These are phyloP conservation scores for Sarcophilus harrisii DNA, from an alignment of 2,797 vertebrate species.

Conservation along the genomic window DNA sequence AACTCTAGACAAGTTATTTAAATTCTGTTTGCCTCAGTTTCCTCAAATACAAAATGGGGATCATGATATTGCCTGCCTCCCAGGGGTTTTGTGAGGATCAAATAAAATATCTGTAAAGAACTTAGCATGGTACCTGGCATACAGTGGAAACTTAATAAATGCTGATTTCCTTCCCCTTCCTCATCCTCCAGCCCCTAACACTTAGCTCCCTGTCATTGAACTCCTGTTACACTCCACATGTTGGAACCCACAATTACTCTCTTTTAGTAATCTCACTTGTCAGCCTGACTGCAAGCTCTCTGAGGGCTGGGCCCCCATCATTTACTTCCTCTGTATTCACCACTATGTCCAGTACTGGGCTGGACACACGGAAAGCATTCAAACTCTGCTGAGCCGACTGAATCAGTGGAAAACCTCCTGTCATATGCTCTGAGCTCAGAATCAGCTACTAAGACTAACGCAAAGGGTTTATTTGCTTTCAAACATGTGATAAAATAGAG, in stretches of 20 bases:
- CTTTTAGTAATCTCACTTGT: background rate
- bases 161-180: background rate
- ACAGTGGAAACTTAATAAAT: background rate
- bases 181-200: background rate
- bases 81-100: background rate
- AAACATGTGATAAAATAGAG: background rate
- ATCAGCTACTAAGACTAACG: background rate
- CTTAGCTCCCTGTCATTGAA: background rate
- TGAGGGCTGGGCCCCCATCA: background rate
- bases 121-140: background rate
- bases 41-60: background rate
- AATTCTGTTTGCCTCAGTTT: background rate
- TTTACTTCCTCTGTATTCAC: background rate
- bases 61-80: background rate
- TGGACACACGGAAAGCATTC: background rate
- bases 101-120: background rate
- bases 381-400: background rate
- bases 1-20: background rate
- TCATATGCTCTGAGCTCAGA: background rate
- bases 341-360: background rate
- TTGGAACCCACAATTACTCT: background rate
- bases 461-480: background rate
- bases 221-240: background rate
- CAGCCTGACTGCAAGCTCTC: background rate
- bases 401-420: background rate